Evolutionary conservation across 2,888 invertebrate species (phyloP), one percentile per base, ranked within the genome.

Genomic region (Chirona hameri): DNA sequence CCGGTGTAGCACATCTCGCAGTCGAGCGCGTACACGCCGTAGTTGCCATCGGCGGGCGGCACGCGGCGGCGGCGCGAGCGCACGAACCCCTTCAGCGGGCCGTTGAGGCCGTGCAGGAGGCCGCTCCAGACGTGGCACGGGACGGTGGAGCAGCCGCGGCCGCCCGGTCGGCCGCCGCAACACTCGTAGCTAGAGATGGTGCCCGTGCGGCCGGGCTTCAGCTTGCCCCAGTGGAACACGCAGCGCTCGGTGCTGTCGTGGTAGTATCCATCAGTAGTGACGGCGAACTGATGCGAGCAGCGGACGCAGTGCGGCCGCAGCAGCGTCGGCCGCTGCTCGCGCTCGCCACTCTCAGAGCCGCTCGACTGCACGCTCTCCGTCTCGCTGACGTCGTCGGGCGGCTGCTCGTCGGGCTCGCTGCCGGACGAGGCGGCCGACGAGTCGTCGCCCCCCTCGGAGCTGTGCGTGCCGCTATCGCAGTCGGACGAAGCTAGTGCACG

Each of bases 121-220:
- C 95, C 95, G 81, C 90, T 91, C 94, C 94, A 95, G 0, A 96
- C 95, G 87, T 96, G 96, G 83, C 91, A 88, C 18, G 90, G 90
- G 0, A 91, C 91, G 5, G 88, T 88, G 12, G 91, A 90, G 88
- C 95, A 96, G 0, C 95, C 95, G 21, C 81, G 80, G n/a, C 15
- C 27, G 52, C 80, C 80, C 80, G 80, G 80, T 27, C 80, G 80
- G 52, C 80, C 80, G 80, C 52, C 80, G 27, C 80, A 80, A 52
- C 80, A 80, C 52, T n/a, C 52, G 80, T 52, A 55, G 27, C 27
- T 27, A 27, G 52, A 12, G 14, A 52, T 52, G 52, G 48, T n/a
- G 52, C 80, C 80, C 21, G 27, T 39, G 80, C 79, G n/a, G 27
- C 83, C 82, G 52, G 48, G 55, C 57, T 83, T 80, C 79, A 82